These are phyloP conservation scores for Sebastes hubbsi DNA, from an alignment of 2,797 vertebrate species.

Conservation along the genomic window DNA sequence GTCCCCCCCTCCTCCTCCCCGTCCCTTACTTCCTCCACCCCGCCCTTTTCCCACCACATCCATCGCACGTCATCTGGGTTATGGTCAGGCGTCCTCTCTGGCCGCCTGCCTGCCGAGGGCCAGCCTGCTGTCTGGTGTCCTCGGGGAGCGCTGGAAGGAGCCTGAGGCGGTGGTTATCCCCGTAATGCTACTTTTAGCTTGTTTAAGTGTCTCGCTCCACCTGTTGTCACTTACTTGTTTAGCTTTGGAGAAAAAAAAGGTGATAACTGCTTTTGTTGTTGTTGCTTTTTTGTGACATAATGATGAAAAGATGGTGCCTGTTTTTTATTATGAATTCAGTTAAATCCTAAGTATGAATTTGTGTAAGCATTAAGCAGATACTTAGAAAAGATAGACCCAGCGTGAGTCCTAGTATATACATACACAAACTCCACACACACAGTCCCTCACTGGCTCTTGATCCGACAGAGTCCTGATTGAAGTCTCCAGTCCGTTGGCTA, in stretches of 20 bases:
- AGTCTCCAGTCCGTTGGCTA: conserved; percentile 45
- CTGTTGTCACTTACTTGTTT: conserved; percentile 72
- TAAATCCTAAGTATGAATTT: neutral
- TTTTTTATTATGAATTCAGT: neutral
- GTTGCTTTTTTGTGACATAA: neutral
- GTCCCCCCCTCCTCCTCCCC: neutral
- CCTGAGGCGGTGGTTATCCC: conserved; percentile 50
- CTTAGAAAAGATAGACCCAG: neutral
- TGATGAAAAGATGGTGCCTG: neutral
- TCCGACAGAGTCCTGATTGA: conserved; percentile 51
- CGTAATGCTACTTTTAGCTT: conserved; percentile 71
- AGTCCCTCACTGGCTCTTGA: conserved; percentile 18
- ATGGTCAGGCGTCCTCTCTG: conserved; percentile 70
- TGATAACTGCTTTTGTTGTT: conserved; percentile 25
- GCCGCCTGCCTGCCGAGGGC: conserved; percentile 60
- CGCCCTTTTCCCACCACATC: conserved; percentile 60
- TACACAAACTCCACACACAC: conserved; percentile 13
- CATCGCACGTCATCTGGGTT: conserved; percentile 73
- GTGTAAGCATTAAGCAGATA: neutral
- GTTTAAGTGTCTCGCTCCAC: conserved; percentile 71
- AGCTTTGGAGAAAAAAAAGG: conserved; percentile 49
- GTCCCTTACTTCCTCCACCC: conserved; percentile 50
- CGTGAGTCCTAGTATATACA: neutral
- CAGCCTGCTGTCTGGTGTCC: conserved; percentile 76
- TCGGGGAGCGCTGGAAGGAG: conserved; percentile 65